These are phyloP conservation scores for Anthonomus grandis DNA, from an alignment of 1,140 invertebrate species.

Conservation along the genomic window DNA sequence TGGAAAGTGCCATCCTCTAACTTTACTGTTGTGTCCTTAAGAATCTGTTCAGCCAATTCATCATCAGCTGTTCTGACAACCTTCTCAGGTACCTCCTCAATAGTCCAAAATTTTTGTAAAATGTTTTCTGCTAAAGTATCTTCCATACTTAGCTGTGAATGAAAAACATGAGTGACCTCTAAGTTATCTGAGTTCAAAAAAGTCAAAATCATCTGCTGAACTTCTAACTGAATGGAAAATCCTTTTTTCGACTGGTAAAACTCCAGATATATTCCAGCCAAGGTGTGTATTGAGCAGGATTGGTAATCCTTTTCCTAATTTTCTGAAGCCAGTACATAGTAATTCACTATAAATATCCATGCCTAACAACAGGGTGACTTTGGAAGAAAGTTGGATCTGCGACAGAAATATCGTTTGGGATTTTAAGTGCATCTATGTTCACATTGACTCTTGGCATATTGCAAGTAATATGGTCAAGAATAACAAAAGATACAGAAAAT, in stretches of 20 bases:
- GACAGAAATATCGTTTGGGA: not conserved
- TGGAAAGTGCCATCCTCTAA: conserved; percentile 9
- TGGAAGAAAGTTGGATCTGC: not conserved
- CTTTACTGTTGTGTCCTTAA: not conserved
- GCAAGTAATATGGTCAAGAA: not conserved
- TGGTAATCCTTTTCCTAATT: not conserved
- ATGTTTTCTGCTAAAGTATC: not conserved
- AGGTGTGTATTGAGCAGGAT: not conserved
- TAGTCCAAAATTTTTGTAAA: conserved; percentile 2
- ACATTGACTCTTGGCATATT: not conserved
- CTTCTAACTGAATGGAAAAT: not conserved
- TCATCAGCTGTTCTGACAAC: not conserved
- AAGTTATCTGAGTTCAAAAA: not conserved
- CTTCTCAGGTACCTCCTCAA: not conserved
- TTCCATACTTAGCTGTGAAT: not conserved
- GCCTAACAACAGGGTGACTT: not conserved
- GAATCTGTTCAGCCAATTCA: not conserved
- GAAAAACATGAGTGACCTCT: no score
- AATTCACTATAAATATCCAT: not conserved
- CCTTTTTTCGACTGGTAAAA: not conserved
- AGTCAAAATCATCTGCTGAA: not conserved
- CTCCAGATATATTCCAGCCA: not conserved
- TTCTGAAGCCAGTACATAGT: not conserved
- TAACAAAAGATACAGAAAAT: not conserved
- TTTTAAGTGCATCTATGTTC: not conserved